A percentile compares a stretch with the other conserved stretches of the same genome.
Conservation (phyloP, 2,797 vertebrate genomes). For the Prionace glauca region DNA sequence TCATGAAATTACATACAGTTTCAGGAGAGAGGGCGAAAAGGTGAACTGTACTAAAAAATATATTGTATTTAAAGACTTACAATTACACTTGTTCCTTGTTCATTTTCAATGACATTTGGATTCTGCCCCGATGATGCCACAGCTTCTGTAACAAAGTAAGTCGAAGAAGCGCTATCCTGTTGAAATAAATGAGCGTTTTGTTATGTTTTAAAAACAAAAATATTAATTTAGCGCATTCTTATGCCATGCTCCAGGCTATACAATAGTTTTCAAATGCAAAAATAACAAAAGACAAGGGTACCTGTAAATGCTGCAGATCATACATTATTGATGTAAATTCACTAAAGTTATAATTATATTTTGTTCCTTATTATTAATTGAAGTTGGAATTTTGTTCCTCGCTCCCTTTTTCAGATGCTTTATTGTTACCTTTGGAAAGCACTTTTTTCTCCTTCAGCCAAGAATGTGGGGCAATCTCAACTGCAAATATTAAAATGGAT, state of each 20-base stretch:
- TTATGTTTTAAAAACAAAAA: slow-evolving; percentile 38
- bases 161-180: slow-evolving; percentile 73
- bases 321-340: not conserved
- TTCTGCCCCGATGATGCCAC: slow-evolving; percentile 61
- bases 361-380: no score
- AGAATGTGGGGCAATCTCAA: not conserved
- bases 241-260: not conserved
- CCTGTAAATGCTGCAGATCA: not conserved
- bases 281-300: not conserved
- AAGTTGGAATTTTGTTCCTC: not conserved
- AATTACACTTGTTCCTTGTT: slow-evolving; percentile 53
- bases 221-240: slow-evolving; percentile 39
- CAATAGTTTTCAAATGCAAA: not conserved
- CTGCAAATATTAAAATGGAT: not conserved
- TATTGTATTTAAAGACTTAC: slow-evolving; percentile 54
- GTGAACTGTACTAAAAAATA: not conserved
- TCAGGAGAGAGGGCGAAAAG: no score
- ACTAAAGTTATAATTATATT: not conserved
- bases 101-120: slow-evolving; percentile 59
- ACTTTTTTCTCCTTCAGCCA: not conserved
- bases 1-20: not conserved
- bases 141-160: slow-evolving; percentile 68
- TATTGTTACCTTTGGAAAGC: not conserved
- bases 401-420: not conserved
- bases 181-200: slow-evolving; percentile 42